phyloP scores from a whole-genome alignment of 2,113 vertebrate genomes.

The Ciconia maguari region DNA sequence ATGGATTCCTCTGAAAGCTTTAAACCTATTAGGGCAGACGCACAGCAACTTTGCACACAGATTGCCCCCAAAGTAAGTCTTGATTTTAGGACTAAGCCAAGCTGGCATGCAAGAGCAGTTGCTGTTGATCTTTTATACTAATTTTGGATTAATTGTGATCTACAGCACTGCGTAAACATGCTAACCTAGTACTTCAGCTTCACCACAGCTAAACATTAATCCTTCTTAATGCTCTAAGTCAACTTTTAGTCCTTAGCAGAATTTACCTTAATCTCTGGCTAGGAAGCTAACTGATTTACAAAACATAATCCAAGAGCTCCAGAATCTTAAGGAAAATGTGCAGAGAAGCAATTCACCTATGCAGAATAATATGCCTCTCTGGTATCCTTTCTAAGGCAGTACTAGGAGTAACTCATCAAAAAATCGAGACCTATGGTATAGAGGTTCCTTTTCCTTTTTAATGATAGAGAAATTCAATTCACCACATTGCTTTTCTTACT shows the following conservation, averaged over 20 bases:
- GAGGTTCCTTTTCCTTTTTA: not conserved
- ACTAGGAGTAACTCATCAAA: not conserved
- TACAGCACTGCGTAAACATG: constrained; percentile 94
- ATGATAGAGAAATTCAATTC: not conserved
- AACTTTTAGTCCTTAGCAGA: constrained; percentile 99
- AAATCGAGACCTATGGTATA: not conserved
- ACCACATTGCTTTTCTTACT: not conserved
- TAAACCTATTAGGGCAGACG: constrained; percentile 63
- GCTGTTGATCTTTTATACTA: constrained; percentile 99
- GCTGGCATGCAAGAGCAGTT: constrained; percentile 84
- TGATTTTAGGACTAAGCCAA: constrained; percentile 88
- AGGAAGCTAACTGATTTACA: constrained; percentile 93
- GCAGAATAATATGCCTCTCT: constrained; percentile 5
- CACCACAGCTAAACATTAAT: constrained; percentile 98
- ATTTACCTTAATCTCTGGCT: constrained; percentile 99
- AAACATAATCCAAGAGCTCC: constrained; percentile 87
- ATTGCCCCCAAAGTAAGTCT: constrained; percentile 85
- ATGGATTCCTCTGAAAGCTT: constrained; percentile 53
- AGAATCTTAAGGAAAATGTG: constrained; percentile 78
- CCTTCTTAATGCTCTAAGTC: constrained; percentile 99
- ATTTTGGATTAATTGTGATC: constrained; percentile 99
- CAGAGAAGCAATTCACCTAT: constrained; percentile 60
- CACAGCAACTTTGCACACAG: constrained; percentile 74
- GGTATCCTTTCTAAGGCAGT: not conserved
- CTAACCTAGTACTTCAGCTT: constrained; percentile 89